A percentile compares a stretch with the other conserved stretches of the same genome.
phyloP scores from a whole-genome alignment of 2,113 vertebrate genomes.

The Pavo muticus region DNA sequence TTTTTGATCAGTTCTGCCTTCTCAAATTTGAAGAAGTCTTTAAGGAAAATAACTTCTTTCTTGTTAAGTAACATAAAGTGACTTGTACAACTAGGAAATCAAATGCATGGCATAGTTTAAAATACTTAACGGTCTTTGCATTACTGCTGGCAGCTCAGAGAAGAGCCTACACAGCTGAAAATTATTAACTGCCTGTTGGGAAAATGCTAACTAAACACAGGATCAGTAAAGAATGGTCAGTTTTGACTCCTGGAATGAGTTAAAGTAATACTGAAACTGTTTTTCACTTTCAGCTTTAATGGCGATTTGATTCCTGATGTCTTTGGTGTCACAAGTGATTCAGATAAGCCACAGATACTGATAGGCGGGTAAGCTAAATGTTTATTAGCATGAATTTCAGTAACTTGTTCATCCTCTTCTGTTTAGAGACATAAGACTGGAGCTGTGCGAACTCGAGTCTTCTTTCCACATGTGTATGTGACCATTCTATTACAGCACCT shows the following conservation, averaged over 20 bases:
- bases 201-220: not conserved
- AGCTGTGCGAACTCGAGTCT: not conserved
- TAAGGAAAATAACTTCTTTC: not conserved
- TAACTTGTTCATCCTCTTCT: not conserved
- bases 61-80: not conserved
- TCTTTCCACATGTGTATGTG: not conserved
- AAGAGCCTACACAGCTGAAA: not conserved
- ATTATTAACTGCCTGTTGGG: not conserved
- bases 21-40: not conserved
- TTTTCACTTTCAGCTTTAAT: slow-evolving; percentile 86
- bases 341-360: slow-evolving; percentile 79
- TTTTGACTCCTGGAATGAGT: not conserved
- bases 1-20: not conserved
- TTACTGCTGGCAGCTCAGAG: not conserved
- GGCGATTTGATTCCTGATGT: slow-evolving; percentile 96
- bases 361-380: slow-evolving; percentile 78
- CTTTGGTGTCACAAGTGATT: slow-evolving; percentile 83
- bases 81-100: not conserved
- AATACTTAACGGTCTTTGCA: not conserved
- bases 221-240: not conserved
- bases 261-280: not conserved
- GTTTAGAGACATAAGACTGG: not conserved
- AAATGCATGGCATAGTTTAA: not conserved
- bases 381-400: not conserved
- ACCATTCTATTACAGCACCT: not conserved